Evolutionary conservation across 2,888 invertebrate species (phyloP).

Genomic region (Isoperla grammatica): DNA sequence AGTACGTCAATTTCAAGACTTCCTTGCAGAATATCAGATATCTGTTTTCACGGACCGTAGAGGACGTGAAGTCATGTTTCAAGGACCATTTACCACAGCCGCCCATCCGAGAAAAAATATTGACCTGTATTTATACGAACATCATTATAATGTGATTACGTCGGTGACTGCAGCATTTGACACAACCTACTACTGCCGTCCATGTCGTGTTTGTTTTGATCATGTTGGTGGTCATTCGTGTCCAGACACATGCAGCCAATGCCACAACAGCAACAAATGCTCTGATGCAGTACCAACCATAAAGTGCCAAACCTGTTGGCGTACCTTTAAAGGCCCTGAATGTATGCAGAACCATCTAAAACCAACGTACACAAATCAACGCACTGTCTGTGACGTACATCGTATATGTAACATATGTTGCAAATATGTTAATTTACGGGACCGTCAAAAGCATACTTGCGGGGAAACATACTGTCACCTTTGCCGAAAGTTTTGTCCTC

Average conservation of each 20-base stretch:
- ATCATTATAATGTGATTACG: slow-evolving; percentile 1
- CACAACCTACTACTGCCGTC: slow-evolving; percentile 1
- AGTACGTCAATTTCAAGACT: neutral
- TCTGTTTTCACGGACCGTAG: neutral
- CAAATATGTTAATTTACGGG: no score
- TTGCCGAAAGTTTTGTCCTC: neutral
- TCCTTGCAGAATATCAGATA: neutral
- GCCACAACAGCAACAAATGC: neutral
- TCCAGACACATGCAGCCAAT: neutral
- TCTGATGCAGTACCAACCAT: neutral
- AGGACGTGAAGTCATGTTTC: no score
- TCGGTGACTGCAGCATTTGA: slow-evolving; percentile 5
- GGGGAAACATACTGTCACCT: neutral
- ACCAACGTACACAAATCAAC: no score
- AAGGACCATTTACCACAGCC: no score
- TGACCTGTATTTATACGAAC: slow-evolving; percentile 1
- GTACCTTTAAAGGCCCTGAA: neutral
- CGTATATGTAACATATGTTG: no score
- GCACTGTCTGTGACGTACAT: no score
- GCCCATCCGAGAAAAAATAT: neutral
- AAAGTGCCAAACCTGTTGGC: neutral
- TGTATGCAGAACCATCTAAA: neutral
- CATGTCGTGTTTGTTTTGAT: neutral
- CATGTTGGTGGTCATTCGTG: neutral
- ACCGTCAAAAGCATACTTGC: neutral